A percentile compares a stretch with the other conserved stretches of the same genome.
Conservation (phyloP, 1,140 invertebrate genomes). For the Berghia stephanieae region DNA sequence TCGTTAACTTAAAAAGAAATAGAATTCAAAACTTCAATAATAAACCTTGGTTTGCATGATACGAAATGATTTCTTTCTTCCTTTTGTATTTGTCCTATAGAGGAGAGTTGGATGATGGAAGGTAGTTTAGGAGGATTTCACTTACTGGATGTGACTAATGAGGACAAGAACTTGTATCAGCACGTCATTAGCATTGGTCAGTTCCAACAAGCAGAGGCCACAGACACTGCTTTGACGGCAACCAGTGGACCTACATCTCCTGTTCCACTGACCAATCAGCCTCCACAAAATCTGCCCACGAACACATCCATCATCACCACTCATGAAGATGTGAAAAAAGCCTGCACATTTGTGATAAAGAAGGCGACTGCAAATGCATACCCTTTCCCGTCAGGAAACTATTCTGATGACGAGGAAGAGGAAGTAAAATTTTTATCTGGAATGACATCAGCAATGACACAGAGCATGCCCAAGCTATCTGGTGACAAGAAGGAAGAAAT, state of each 20-base stretch:
- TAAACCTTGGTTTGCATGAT: no score
- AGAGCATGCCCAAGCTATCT: no score
- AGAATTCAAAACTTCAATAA: no score
- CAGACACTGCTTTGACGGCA: slow-evolving; percentile 8
- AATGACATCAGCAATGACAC: no score
- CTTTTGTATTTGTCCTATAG: slow-evolving; percentile 30
- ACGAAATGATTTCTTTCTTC: no score
- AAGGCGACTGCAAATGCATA: background rate
- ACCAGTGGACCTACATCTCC: slow-evolving; percentile 45
- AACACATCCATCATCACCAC: no score
- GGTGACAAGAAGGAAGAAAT: slow-evolving; percentile 43
- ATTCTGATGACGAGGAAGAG: slow-evolving; percentile 40
- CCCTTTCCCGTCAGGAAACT: no score
- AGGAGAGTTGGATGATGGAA: slow-evolving; percentile 38
- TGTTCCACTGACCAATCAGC: background rate
- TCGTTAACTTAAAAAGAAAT: no score
- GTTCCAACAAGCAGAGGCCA: slow-evolving; percentile 55
- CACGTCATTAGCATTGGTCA: slow-evolving; percentile 84
- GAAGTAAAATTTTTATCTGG: no score
- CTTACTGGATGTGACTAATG: slow-evolving; percentile 85
- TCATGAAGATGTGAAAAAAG: slow-evolving; percentile 34
- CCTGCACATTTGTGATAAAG: slow-evolving; percentile 27
- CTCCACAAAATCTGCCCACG: no score
- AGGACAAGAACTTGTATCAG: slow-evolving; percentile 80
- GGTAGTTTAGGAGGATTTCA: slow-evolving; percentile 92